A percentile compares a stretch with the other conserved stretches of the same genome.
Conservation (phyloP, 2,113 vertebrate species). For the Brevimyrus niger region DNA sequence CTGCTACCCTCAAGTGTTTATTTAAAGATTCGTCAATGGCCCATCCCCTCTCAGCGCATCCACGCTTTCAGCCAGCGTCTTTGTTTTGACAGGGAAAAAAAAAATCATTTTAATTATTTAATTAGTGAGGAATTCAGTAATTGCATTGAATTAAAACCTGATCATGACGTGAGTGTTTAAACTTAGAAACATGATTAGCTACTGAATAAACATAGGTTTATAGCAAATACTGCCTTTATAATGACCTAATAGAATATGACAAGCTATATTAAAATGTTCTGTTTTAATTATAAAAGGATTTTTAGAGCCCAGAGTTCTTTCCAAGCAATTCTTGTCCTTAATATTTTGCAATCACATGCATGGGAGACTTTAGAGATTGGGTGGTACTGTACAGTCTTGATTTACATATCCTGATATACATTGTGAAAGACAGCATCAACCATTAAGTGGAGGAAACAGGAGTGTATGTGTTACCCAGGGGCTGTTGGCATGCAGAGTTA, state of each 20-base stretch:
- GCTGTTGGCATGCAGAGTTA: background rate
- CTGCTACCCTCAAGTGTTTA: conserved; percentile 8
- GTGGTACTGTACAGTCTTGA: background rate
- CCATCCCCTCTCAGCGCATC: conserved; percentile 24
- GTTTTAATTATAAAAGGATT: background rate
- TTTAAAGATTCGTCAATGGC: conserved; percentile 4
- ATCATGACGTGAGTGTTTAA: background rate
- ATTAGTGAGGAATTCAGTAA: background rate
- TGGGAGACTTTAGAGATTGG: background rate
- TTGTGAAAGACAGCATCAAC: background rate
- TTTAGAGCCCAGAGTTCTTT: background rate
- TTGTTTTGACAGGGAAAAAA: background rate
- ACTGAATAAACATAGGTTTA: background rate
- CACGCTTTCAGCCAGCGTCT: background rate
- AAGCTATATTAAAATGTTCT: conserved; percentile 4
- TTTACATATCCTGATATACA: background rate
- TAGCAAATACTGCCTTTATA: background rate
- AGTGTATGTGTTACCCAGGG: background rate
- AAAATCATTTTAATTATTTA: background rate
- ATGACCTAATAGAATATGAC: background rate
- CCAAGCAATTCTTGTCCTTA: background rate
- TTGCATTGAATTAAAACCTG: background rate
- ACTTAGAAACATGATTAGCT: background rate
- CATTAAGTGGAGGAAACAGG: background rate
- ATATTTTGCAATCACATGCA: background rate